Conservation (phyloP, 2,113 vertebrate genomes). For the Bagarius yarrelli region DNA sequence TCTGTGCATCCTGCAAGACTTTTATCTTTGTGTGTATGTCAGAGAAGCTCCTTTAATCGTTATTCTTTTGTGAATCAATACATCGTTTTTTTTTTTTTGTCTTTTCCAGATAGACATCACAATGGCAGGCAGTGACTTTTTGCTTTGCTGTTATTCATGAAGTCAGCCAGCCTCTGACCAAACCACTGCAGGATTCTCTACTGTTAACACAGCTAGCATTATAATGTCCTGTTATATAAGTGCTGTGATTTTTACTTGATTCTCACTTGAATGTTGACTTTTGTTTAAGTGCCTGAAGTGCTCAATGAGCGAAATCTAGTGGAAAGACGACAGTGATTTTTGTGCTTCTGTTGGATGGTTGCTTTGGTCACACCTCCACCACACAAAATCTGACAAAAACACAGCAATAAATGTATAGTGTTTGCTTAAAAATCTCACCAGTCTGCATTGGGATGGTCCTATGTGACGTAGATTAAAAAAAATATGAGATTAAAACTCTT, state of each 20-base stretch:
- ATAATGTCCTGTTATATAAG: neutral
- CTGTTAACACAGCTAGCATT: constrained; percentile 5
- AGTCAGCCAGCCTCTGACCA: neutral
- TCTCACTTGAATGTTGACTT: neutral
- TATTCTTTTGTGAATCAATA: constrained; percentile 3
- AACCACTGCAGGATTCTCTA: neutral
- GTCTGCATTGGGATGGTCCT: too few species aligned
- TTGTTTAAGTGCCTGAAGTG: neutral
- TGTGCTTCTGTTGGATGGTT: neutral
- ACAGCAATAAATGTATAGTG: too few species aligned
- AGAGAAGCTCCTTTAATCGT: neutral
- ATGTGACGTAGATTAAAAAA: too few species aligned
- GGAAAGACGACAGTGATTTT: neutral
- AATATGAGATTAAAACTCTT: too few species aligned
- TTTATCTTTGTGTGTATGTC: neutral
- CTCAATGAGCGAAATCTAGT: neutral
- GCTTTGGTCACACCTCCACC: neutral
- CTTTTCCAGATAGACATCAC: neutral
- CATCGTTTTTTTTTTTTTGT: neutral
- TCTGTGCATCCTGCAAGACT: neutral
- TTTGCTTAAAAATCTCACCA: too few species aligned
- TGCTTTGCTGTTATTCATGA: neutral
- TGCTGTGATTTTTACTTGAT: neutral
- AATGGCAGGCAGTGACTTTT: neutral
- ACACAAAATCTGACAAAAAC: neutral